These are phyloP conservation scores for Arothron firmamentum DNA, from an alignment of 2,113 vertebrate genomes.

Conservation along the genomic window DNA sequence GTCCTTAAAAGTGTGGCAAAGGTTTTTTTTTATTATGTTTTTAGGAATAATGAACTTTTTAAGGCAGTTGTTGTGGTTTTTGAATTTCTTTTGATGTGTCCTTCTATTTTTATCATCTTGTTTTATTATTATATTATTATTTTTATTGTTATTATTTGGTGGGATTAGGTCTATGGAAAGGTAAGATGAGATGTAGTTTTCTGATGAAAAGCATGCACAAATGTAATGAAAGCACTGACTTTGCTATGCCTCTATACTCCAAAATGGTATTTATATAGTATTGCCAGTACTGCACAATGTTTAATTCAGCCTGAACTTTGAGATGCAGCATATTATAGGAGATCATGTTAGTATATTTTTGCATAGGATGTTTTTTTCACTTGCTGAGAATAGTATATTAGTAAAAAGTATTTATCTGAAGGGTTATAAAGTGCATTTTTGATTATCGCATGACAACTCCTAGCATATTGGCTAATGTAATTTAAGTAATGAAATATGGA, in stretches of 20 bases:
- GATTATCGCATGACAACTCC: constrained; percentile 52
- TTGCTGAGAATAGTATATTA: background rate
- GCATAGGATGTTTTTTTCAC: background rate
- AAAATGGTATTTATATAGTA: background rate
- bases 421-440: constrained; percentile 51
- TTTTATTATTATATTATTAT: constrained; percentile 29
- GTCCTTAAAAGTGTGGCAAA: no score
- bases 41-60: no score
- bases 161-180: constrained; percentile 93
- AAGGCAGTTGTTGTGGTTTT: background rate
- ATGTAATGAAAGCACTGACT: background rate
- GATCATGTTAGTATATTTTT: constrained; percentile 12
- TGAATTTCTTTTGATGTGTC: constrained; percentile 65
- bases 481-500: constrained; percentile 3
- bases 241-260: constrained; percentile 12
- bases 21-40: no score
- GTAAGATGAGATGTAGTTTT: constrained; percentile 80
- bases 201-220: background rate
- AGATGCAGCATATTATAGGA: background rate
- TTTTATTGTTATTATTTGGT: constrained; percentile 60
- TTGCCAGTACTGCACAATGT: constrained; percentile 6
- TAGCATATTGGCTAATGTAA: constrained; percentile 35
- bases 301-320: constrained; percentile 13
- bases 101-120: constrained; percentile 81
- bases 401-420: background rate